Conservation (phyloP, 2,888 invertebrate genomes). For the Cheilosia grossa region DNA sequence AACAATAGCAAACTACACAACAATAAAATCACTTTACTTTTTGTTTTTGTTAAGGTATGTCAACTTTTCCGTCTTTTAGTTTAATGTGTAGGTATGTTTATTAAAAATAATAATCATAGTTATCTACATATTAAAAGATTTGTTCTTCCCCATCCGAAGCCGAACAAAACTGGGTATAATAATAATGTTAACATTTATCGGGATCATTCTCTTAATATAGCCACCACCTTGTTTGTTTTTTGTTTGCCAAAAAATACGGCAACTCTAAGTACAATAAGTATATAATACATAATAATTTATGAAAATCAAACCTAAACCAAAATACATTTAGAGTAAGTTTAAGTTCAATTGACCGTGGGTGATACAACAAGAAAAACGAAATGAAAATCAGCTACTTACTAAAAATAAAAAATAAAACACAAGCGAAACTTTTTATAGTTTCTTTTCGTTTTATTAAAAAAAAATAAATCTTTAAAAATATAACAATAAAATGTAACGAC, state of each 20-base stretch:
- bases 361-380: conserved; percentile 12
- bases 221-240: conserved; percentile 38
- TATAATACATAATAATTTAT: conserved; percentile 36
- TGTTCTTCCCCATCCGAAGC: conserved; percentile 12
- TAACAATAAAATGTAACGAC: conserved; percentile 52
- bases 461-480: conserved; percentile 58
- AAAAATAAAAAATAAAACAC: conserved; percentile 48
- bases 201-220: conserved; percentile 40
- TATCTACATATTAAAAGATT: conserved; percentile 49
- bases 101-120: conserved; percentile 18
- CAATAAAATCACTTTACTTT: conserved; percentile 71
- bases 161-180: conserved; percentile 42
- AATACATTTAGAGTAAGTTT: conserved; percentile 33
- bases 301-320: conserved; percentile 21
- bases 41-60: conserved; percentile 24
- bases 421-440: conserved; percentile 1
- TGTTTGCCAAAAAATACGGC: conserved; percentile 52
- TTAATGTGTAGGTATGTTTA: conserved; percentile 48
- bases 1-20: conserved; percentile 74
- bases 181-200: conserved; percentile 61
- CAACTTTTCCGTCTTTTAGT: conserved; percentile 28
- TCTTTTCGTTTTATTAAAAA: conserved; percentile 51
- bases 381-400: not conserved
- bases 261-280: conserved; percentile 29
- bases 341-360: conserved; percentile 60